A percentile compares a stretch with the other conserved stretches of the same genome.
Conservation (phyloP, 2,888 invertebrate genomes). For the Drosophila helvetica region DNA sequence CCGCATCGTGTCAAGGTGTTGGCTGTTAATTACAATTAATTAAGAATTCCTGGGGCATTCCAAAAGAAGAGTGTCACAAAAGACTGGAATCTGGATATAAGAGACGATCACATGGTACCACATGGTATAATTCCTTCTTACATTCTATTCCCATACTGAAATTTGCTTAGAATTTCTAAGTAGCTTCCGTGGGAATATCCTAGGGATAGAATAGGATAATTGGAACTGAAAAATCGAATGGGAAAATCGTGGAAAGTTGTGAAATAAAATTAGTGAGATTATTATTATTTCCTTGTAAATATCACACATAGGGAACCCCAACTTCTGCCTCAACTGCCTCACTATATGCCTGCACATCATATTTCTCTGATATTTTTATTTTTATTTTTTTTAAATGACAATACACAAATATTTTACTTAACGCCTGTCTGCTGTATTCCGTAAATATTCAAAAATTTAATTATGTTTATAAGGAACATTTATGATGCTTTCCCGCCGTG, state of each 20-base stretch:
- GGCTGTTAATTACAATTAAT: conserved; percentile 82
- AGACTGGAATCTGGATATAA: conserved; percentile 18
- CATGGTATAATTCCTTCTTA: no score
- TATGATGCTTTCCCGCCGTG: conserved; percentile 39
- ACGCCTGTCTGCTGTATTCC: conserved; percentile 50
- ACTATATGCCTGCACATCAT: neutral
- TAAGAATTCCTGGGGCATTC: conserved; percentile 80
- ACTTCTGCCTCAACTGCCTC: neutral
- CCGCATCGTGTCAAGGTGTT: conserved; percentile 67
- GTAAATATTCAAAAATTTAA: no score
- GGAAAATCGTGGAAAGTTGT: neutral
- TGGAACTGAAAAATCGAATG: no score
- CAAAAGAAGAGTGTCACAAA: conserved; percentile 63
- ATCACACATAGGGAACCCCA: no score
- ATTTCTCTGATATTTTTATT: neutral
- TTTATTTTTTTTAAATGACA: neutral
- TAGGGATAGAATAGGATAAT: no score
- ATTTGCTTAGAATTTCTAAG: no score
- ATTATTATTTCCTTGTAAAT: no score
- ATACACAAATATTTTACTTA: conserved; percentile 43
- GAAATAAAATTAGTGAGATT: neutral
- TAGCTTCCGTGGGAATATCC: no score
- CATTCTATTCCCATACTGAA: no score
- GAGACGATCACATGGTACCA: no score
- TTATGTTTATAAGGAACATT: conserved; percentile 61